Evolutionary conservation across 2,797 vertebrate genomes (phyloP).

Genomic region (Sebastes melanostomus): DNA sequence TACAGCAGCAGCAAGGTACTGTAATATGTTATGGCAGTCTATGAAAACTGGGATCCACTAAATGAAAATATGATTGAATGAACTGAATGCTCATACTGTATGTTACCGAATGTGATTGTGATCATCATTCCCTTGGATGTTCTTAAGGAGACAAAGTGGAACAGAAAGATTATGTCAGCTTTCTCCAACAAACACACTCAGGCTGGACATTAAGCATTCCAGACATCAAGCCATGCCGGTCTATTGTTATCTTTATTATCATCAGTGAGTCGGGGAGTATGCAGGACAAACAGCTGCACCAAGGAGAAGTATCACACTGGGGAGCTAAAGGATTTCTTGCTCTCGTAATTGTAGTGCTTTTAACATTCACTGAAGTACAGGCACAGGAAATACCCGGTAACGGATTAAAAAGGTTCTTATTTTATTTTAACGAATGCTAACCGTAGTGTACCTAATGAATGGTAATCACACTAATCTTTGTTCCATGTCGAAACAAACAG

Average conservation of each 20-base stretch:
- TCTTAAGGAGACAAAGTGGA: constrained; percentile 13
- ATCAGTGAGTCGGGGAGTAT: not conserved
- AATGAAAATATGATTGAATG: not conserved
- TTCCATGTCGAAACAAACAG: not conserved
- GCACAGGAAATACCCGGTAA: not conserved
- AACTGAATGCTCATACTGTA: not conserved
- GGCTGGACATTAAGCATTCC: constrained; percentile 2
- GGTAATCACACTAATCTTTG: not conserved
- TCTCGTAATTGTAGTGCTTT: not conserved
- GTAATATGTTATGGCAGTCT: not conserved
- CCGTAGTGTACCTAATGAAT: not conserved
- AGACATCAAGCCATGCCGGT: not conserved
- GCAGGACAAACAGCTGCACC: not conserved
- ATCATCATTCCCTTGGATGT: not conserved
- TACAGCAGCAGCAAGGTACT: not conserved
- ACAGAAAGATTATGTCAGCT: not conserved
- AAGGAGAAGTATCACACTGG: not conserved
- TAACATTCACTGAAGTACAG: not conserved
- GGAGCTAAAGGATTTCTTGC: not conserved
- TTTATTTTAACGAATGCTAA: not conserved
- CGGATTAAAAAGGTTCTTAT: not conserved
- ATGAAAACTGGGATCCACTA: not conserved
- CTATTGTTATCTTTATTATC: constrained; percentile 2
- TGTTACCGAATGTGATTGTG: not conserved
- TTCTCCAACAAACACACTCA: not conserved